These are phyloP conservation scores for Trichomalopsis sarcophagae DNA, from an alignment of 1,140 invertebrate species.

Conservation along the genomic window DNA sequence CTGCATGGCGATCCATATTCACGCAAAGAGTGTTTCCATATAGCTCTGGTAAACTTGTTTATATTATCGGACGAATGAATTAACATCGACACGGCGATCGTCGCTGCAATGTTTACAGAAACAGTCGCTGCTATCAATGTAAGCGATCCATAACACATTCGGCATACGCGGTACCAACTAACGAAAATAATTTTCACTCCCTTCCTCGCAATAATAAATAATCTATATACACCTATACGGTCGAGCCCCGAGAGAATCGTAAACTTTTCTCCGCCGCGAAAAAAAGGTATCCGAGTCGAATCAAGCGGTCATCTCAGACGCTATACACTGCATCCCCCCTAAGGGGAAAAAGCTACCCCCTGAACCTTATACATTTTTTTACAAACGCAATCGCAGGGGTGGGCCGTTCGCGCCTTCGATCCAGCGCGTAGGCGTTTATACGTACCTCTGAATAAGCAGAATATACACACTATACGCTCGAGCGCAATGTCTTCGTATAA, in stretches of 20 bases:
- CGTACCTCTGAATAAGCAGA: constrained; percentile 2
- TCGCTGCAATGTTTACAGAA: too few species aligned
- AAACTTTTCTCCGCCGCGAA: background rate
- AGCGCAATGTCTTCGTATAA: constrained; percentile 2
- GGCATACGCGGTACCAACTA: too few species aligned
- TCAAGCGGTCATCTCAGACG: background rate
- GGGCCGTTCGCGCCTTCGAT: background rate
- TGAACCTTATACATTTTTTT: background rate
- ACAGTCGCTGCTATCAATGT: too few species aligned
- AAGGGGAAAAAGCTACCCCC: background rate
- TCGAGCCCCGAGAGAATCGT: background rate
- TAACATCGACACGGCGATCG: too few species aligned
- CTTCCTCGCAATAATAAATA: too few species aligned
- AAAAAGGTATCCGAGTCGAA: background rate
- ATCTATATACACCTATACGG: background rate
- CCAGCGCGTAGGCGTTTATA: background rate
- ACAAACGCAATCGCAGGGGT: background rate
- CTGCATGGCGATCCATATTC: too few species aligned
- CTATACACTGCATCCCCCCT: background rate
- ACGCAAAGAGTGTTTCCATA: too few species aligned
- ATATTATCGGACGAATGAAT: too few species aligned
- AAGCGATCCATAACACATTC: too few species aligned
- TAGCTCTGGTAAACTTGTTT: too few species aligned
- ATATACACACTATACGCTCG: background rate
- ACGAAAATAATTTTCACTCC: too few species aligned